Evolutionary conservation across 2,113 vertebrate genomes (phyloP), one percentile per base, ranked within the genome.

Genomic region (Tachycineta bicolor): DNA sequence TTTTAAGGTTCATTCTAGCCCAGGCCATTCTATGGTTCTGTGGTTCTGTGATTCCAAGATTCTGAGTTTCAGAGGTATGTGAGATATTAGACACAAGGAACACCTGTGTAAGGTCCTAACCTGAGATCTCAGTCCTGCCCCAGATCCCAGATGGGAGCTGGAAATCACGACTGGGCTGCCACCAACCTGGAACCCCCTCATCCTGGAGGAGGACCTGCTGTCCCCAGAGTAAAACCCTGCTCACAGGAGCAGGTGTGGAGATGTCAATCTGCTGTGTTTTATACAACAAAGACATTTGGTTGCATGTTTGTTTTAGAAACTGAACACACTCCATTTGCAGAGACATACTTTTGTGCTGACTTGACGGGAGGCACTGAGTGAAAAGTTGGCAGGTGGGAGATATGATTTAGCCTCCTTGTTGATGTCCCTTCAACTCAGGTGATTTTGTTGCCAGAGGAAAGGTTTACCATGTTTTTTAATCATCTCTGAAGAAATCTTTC

Each of bases 381-480:
- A 91, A 65, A 82, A 84, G 47, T 0, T 95, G 92, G 39, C 69
- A 94, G 56, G 62, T 7, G 9, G 69, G 14, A 91, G 23, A 81
- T 43, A 19, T 43, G 60, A 44, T 87, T 93, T 81, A 39, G 39
- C n/a, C 65, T 89, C n/a, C 14, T 82, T 63, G 53, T 71, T 79
- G 60, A 68, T 93, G 29, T 49, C 44, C 44, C 33, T 93, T 89
- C 37, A 55, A 49, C 49, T 76, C 78, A 79, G 78, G 58, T 81
- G 73, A 75, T 91, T 95, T 55, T 84, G 9, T 50, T 94, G 90
- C 93, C 80, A 85, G 73, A 82, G n/a, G 56, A 87, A 96, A 93
- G 34, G 55, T n/a, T 68, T 71, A 31, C 79, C 47, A 24, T 71
- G 21, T 59, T 68, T 89, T 79, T 60, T 41, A 79, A 53, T 64